Evolutionary conservation across 2,797 vertebrate genomes (phyloP), one percentile per base, ranked within the genome.

Genomic region (Calcarius lapponicus): DNA sequence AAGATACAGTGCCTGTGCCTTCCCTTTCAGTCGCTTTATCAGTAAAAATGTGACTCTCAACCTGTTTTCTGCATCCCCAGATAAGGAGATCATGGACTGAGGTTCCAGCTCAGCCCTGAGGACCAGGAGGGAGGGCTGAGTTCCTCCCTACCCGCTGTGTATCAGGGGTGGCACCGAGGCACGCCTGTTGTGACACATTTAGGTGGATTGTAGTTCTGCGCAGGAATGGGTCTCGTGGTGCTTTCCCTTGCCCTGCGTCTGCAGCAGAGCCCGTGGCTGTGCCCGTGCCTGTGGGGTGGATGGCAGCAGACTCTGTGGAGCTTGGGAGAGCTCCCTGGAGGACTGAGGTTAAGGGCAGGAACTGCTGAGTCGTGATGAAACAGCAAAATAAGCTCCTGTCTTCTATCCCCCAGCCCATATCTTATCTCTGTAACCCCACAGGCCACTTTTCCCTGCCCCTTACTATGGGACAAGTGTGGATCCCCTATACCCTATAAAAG

Each of bases 61-160:
- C 15, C 31, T 17, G 20, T 56, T 53, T 72, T 43, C 57, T 81
- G 50, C 34, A n/a, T 5, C 7, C 58, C 67, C 18, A 86, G 56
- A 28, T 3, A 32, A 54, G 42, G 17, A 61, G 65, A 54, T 40
- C 2, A 24, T 31, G 57, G 7, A 2, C 14, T 61, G 47, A 48
- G 50, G 21, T 9, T 74, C 53, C 76, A 81, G 62, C 62, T 90
- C 54, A 57, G 7, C 21, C 45, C 50, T 31, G 20, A 34, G 42
- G 40, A 31, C 6, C 6, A 4, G 34, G 34, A 32, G 65, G 61
- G 72, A 75, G 67, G 45, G 34, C 13, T 54, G 73, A 58, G 43
- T 7, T n/a, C 4, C 34, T 6, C 38, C 24, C 43, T 2, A 0
- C 8, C 3, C 57, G 31, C 34, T 7, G 22, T 3, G 31, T 8